Percentiles rank a stretch among this genome's conserved stretches.
These are phyloP conservation scores for Arbacia lixula DNA, from an alignment of 53 echinoderm and acorn worm species.

Conservation along the genomic window DNA sequence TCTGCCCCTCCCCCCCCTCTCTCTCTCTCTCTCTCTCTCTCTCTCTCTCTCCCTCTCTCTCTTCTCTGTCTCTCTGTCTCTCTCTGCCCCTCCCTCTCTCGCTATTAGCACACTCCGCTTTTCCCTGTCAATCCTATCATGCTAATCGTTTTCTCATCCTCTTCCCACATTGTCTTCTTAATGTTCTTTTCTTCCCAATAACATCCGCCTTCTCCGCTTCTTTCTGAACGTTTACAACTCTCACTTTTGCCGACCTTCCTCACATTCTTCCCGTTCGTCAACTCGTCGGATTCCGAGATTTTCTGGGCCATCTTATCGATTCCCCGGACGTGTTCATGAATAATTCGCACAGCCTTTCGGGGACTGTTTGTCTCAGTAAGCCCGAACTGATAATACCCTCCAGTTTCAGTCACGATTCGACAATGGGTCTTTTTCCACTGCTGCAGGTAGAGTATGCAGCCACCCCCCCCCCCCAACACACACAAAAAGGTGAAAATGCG, in stretches of 20 bases:
- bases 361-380: constrained; percentile 47
- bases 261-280: no score
- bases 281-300: no score
- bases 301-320: constrained; percentile 49
- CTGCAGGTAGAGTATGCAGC: no score
- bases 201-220: no score
- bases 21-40: constrained; percentile 1
- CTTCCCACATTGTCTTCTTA: not conserved
- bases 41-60: not conserved
- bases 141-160: no score
- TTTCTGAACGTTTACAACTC: no score
- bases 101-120: not conserved
- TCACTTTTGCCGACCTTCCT: no score
- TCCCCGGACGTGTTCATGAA: constrained; percentile 40
- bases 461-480: no score
- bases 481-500: no score
- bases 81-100: not conserved
- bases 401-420: not conserved
- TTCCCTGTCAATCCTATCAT: no score
- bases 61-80: not conserved
- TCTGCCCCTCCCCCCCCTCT: not conserved
- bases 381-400: constrained; percentile 26
- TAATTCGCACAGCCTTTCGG: constrained; percentile 30
- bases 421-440: constrained; percentile 18
- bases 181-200: no score